Evolutionary conservation across 2,888 invertebrate genomes (phyloP), one percentile per base, ranked within the genome.

Genomic region (Pristionchus arcanus): DNA sequence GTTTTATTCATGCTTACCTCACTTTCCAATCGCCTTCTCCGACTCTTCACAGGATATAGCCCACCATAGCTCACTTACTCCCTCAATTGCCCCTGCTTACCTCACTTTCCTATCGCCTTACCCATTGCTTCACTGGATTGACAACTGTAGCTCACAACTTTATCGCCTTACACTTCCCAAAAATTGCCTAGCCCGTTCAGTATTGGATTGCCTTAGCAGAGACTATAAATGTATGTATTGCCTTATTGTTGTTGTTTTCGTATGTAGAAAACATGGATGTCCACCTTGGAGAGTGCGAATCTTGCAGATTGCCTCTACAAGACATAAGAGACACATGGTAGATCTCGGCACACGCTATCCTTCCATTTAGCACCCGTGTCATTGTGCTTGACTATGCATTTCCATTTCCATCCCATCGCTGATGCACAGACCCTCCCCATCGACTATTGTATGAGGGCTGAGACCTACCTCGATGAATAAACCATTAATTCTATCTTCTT

Each of bases 311-410:
- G 0, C 42, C 42, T 49, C 42, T 49, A 49, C 42, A 49, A 49
- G 42, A 49, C 1, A 49, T 7, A 49, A 49, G 42, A 49, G 42
- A 49, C 59, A 59, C 68, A 68, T 68, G 68, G 31, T 74, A 74
- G 74, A 74, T 74, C 74, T 74, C 42, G 42, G 9, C 37, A 74
- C 74, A 74, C 37, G 37, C 74, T 37, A 74, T 19, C 21, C 37
- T 1, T 37, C 37, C 37, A 28, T 81, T 77, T 49, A 49, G 74
- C 74, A 7, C 15, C 9, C 28, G 81, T 81, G 81, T 81, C 81
- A 81, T 81, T 25, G n/a, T 81, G 49, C 21, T 81, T 53, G 15
- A 42, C 81, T 81, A 81, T 81, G 42, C 81, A 81, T 81, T 81
- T 81, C 81, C n/a, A 25, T 49, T 28, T 7, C 49, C 81, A 53